Conservation (phyloP, 2,797 vertebrate genomes). For the Poeciliopsis presidionis region DNA sequence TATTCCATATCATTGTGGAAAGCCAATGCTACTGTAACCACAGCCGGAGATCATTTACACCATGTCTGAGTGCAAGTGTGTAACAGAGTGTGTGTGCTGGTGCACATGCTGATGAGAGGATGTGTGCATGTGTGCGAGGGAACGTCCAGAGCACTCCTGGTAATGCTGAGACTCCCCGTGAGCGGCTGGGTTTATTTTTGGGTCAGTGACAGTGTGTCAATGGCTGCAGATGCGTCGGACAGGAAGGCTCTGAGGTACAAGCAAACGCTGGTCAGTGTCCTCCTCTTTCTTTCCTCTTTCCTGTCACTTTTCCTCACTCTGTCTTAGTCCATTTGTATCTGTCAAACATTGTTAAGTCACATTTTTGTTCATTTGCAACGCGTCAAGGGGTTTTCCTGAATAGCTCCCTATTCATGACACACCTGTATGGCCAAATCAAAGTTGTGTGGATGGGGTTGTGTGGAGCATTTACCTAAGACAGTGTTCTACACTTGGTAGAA, state of each 20-base stretch:
- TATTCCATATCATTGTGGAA: neutral
- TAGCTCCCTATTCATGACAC: constrained; percentile 36
- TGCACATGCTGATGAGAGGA: constrained; percentile 19
- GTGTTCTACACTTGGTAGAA: constrained; percentile 28
- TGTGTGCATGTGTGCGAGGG: constrained; percentile 24
- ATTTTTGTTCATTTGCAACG: neutral
- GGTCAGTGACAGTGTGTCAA: constrained; percentile 81
- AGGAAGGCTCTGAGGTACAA: constrained; percentile 88
- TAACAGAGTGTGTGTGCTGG: constrained; percentile 12
- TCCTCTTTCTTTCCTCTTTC: constrained; percentile 31
- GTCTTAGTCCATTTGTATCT: constrained; percentile 15
- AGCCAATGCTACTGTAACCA: constrained; percentile 19
- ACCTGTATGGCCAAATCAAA: constrained; percentile 40
- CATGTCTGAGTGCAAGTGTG: constrained; percentile 35
- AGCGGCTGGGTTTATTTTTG: constrained; percentile 77
- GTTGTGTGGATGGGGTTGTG: constrained; percentile 18
- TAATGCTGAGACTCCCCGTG: constrained; percentile 77
- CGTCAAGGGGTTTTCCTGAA: neutral
- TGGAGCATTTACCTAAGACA: constrained; percentile 49
- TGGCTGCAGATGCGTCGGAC: constrained; percentile 87
- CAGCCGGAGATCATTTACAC: constrained; percentile 55
- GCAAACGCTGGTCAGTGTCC: constrained; percentile 86
- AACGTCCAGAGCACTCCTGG: constrained; percentile 55
- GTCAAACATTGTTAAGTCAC: constrained; percentile 1
- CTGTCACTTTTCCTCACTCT: neutral